Evolutionary conservation across 2,888 invertebrate genomes (phyloP).

Genomic region (Tyria jacobaeae): DNA sequence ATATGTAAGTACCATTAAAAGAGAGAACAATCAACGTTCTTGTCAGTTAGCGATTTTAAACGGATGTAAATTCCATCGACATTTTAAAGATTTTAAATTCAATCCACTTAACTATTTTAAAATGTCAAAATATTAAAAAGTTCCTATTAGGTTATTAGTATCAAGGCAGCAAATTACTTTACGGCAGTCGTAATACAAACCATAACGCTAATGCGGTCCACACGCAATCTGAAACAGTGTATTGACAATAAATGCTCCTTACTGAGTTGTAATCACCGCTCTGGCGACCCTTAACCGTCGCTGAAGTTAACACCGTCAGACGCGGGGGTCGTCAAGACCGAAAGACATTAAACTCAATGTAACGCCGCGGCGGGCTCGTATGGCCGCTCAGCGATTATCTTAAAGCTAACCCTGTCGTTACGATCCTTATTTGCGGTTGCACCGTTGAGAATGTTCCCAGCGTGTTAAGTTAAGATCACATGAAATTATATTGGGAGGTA

Average conservation of each 20-base stretch:
- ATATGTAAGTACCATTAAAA: too few relatives aligned
- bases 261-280: conserved; percentile 64
- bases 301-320: conserved; percentile 62
- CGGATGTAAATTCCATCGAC: too few relatives aligned
- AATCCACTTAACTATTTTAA: too few relatives aligned
- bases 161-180: conserved; percentile 36
- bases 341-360: conserved; percentile 76
- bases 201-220: conserved; percentile 46
- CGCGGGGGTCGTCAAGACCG: conserved; percentile 68
- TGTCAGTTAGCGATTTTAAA: too few relatives aligned
- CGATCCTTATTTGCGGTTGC: conserved; percentile 78
- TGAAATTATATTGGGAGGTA: conserved; percentile 46
- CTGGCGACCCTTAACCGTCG: conserved; percentile 62
- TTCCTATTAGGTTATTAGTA: too few relatives aligned
- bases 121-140: too few relatives aligned
- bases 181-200: conserved; percentile 41
- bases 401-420: conserved; percentile 80
- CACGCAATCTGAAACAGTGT: conserved; percentile 66
- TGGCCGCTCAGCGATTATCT: conserved; percentile 77
- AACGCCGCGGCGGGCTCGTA: conserved; percentile 63
- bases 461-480: conserved; percentile 56
- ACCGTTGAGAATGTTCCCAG: conserved; percentile 56
- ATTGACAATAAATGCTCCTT: conserved; percentile 61
- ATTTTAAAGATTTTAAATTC: too few relatives aligned
- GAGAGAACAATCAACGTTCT: too few relatives aligned